Percentiles rank a stretch among this genome's conserved stretches.
phyloP scores from a whole-genome alignment of 2,888 invertebrate genomes.

The Arctia plantaginis region DNA sequence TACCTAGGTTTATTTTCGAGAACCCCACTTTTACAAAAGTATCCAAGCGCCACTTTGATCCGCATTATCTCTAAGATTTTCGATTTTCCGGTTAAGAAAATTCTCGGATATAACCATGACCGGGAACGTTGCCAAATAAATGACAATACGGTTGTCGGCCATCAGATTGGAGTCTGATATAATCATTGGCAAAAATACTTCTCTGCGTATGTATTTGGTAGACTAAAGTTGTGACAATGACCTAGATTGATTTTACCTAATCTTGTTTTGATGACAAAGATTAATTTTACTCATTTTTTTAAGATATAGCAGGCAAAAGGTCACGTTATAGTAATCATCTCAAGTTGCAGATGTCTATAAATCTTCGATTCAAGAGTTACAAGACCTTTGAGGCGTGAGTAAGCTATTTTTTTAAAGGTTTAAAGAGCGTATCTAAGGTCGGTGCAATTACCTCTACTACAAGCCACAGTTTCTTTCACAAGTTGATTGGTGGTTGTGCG shows the following conservation, averaged over 20 bases:
- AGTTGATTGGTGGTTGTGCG: too few species aligned
- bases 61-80: conserved; percentile 13
- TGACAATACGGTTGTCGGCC: conserved; percentile 21
- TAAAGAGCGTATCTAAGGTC: too few species aligned
- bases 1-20: neutral
- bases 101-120: conserved; percentile 13
- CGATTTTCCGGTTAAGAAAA: conserved; percentile 17
- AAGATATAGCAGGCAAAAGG: too few species aligned
- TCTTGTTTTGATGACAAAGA: neutral
- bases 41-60: neutral
- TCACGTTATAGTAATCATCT: neutral
- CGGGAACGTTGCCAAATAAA: conserved; percentile 24
- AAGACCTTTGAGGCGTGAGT: too few species aligned
- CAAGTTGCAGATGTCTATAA: neutral
- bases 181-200: conserved; percentile 20
- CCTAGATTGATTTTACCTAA: neutral
- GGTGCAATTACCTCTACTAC: too few species aligned
- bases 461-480: too few species aligned
- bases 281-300: neutral
- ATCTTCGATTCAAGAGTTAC: too few species aligned
- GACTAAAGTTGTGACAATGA: neutral
- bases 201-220: neutral
- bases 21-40: neutral
- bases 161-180: conserved; percentile 25
- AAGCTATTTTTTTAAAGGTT: too few species aligned